Conservation (phyloP, 2,797 vertebrate genomes). For the Chanos chanos region DNA sequence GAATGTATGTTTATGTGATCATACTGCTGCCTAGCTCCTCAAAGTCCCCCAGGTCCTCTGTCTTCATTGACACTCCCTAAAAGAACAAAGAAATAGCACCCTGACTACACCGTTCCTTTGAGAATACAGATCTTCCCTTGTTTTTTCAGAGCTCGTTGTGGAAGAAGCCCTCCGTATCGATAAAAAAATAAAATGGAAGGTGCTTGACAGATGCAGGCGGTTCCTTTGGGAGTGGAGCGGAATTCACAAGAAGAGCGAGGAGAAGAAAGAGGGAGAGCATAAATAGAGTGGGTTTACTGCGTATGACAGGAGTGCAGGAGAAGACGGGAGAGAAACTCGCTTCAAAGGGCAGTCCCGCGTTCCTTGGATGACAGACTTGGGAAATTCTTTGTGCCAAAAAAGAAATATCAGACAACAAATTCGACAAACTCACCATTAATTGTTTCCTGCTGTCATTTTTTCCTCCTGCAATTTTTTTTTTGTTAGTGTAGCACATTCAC, state of each 20-base stretch:
- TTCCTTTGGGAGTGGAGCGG: constrained; percentile 28
- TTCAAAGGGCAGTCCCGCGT: constrained; percentile 18
- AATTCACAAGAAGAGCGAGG: constrained; percentile 30
- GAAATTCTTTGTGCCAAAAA: background rate
- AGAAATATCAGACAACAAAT: too few species aligned
- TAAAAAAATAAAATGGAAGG: background rate
- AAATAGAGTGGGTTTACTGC: constrained; percentile 34
- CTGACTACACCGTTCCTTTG: background rate
- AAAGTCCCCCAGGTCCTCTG: too few species aligned
- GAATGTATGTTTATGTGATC: too few species aligned
- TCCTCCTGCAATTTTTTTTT: too few species aligned
- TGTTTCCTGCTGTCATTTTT: too few species aligned
- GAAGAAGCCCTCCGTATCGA: background rate
- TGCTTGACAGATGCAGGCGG: constrained; percentile 26
- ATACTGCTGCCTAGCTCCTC: too few species aligned
- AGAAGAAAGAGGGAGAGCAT: constrained; percentile 26
- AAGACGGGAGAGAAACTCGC: background rate
- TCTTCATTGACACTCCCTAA: too few species aligned
- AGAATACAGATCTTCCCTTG: background rate
- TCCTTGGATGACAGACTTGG: constrained; percentile 14
- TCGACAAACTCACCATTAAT: too few species aligned
- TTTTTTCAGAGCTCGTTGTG: background rate
- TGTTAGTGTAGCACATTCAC: too few species aligned
- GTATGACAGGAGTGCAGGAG: constrained; percentile 1
- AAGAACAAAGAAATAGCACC: too few species aligned